A percentile compares a stretch with the other conserved stretches of the same genome.
These are phyloP conservation scores for Plutella xylostella DNA, from an alignment of 2,888 invertebrate genomes.

Conservation along the genomic window DNA sequence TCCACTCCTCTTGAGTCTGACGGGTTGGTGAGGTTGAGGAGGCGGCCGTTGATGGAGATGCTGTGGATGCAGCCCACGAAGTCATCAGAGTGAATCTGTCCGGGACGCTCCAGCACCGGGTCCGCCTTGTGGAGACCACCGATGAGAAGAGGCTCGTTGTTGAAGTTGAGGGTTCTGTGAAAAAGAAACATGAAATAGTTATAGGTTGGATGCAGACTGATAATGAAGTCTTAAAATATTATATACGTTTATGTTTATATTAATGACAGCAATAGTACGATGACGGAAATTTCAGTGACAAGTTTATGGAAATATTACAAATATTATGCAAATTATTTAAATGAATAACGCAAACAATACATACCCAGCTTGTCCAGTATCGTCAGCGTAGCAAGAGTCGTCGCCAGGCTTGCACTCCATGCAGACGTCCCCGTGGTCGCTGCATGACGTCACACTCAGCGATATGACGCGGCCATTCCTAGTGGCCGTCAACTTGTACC, in stretches of 20 bases:
- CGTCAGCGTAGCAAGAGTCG: slow-evolving; percentile 84
- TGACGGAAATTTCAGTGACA: background rate
- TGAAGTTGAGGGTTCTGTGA: slow-evolving; percentile 90
- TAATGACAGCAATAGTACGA: background rate
- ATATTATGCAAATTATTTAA: too few relatives aligned
- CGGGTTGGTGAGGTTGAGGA: slow-evolving; percentile 84
- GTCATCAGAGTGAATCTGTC: slow-evolving; percentile 92
- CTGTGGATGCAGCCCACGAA: slow-evolving; percentile 95
- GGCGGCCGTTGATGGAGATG: slow-evolving; percentile 87
- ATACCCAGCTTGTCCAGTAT: slow-evolving; percentile 90
- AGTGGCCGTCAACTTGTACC: slow-evolving; percentile 93
- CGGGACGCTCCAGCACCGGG: slow-evolving; percentile 88
- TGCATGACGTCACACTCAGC: slow-evolving; percentile 82
- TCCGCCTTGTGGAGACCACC: slow-evolving; percentile 89
- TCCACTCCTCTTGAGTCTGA: slow-evolving; percentile 78
- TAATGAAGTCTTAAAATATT: background rate
- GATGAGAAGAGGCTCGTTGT: slow-evolving; percentile 86
- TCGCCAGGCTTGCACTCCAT: slow-evolving; percentile 89
- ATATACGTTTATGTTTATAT: too few relatives aligned
- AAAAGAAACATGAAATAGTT: slow-evolving; percentile 15
- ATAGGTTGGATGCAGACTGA: background rate
- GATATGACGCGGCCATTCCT: slow-evolving; percentile 91
- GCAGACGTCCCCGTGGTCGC: slow-evolving; percentile 88
- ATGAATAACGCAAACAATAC: slow-evolving; percentile 34
- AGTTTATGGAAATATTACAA: background rate